Evolutionary conservation across 2,797 vertebrate genomes (phyloP), one percentile per base, ranked within the genome.

Genomic region (Nannoperca obscura): DNA sequence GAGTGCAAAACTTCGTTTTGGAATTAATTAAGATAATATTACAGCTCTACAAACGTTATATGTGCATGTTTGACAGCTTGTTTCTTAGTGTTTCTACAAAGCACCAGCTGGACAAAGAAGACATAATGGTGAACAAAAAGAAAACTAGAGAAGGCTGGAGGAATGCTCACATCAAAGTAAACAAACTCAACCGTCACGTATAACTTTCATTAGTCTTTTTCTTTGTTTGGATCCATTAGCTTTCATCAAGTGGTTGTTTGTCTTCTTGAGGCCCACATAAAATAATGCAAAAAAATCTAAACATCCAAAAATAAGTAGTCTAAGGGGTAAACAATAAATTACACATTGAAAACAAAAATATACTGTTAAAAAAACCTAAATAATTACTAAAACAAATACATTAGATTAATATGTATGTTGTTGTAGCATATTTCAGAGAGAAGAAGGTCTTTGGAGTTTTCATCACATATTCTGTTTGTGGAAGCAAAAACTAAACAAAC

Each of bases 221-320:
- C n/a, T 57, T 64, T 38, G 55, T 69, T 59, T 69, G 63, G 15
- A 72, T 79, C 5, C 36, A 54, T 49, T 47, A 47, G 24, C 53
- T 63, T 57, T 17, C 3, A 36, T 62, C 4, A 36, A 38, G 47
- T 44, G 17, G 30, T 53, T 75, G 50, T 34, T 54, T 15, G 36
- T 8, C n/a, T 36, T 34, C 20, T 24, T 44, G 14, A 30, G 22
- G 13, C 54, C 44, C n/a, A 72, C 40, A 15, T 27, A 38, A 49
- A 69, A 53, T 27, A 76, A 32, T 30, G 17, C 50, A 20, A 34
- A 52, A 5, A 64, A 30, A 64, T 68, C 13, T 44, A 55, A 73
- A 24, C n/a, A 63, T 12, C 17, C 32, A 9, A 59, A 27, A 40
- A 49, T 36, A n/a, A 17, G n/a, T 19, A 12, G 4, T 74, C 24